Percentiles rank a stretch among this genome's conserved stretches.
Evolutionary conservation across 2,797 vertebrate genomes (phyloP).

Genomic region (Rhynchotus rufescens): DNA sequence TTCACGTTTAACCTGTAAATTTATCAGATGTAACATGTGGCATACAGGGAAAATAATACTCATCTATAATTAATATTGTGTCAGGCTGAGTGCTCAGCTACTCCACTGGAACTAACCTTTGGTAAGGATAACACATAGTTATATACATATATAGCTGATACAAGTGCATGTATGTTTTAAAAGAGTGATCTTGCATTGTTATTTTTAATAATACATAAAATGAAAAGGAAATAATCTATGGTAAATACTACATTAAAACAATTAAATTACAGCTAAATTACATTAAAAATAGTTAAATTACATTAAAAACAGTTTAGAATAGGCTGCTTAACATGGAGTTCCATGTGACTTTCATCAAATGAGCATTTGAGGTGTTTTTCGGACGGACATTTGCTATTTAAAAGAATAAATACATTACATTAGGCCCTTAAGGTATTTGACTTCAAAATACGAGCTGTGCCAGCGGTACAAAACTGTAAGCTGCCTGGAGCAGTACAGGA

Average conservation of each 20-base stretch:
- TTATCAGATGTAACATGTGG: not conserved
- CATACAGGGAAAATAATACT: not conserved
- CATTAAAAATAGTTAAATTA: too few species aligned
- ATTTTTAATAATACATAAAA: not conserved
- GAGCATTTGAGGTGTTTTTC: not conserved
- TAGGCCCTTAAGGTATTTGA: too few species aligned
- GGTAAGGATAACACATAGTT: not conserved
- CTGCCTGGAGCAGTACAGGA: too few species aligned
- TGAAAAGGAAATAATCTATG: not conserved
- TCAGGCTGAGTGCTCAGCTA: not conserved
- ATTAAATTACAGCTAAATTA: too few species aligned
- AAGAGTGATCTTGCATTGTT: not conserved
- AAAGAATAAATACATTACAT: too few species aligned
- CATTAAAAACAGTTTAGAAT: not conserved
- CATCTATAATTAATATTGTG: not conserved
- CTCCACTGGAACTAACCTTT: not conserved
- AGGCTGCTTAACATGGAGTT: not conserved
- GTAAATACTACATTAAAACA: not conserved
- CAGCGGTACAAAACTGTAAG: too few species aligned
- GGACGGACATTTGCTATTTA: too few species aligned
- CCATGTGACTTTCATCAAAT: not conserved
- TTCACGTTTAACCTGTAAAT: slow-evolving; percentile 13
- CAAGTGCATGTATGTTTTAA: not conserved
- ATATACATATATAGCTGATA: too few species aligned
- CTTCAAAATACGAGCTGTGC: too few species aligned